A percentile compares a stretch with the other conserved stretches of the same genome.
Evolutionary conservation across 1,140 invertebrate genomes (phyloP).

Genomic region (Brachionus sp.): DNA sequence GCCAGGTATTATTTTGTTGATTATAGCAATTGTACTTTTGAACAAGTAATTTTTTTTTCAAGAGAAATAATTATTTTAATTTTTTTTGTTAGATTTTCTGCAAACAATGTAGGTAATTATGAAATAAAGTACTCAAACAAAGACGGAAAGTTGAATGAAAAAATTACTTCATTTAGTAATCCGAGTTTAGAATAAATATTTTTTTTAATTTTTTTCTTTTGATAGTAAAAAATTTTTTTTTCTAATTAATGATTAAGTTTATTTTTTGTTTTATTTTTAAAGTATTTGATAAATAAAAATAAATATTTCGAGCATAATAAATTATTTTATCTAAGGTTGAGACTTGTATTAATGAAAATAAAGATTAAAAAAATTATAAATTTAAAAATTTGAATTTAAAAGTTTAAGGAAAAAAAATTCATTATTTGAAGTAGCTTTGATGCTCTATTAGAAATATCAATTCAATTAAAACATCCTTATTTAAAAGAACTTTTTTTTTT

Average conservation of each 20-base stretch:
- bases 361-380: too few species aligned
- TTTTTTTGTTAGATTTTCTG: neutral
- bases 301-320: too few species aligned
- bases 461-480: too few species aligned
- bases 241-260: neutral
- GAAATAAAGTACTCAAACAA: conserved; percentile 25
- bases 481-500: too few species aligned
- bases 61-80: neutral
- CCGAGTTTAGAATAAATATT: neutral
- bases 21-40: neutral
- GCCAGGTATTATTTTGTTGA: neutral
- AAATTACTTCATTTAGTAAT: conserved; percentile 26
- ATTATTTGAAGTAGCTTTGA: too few species aligned
- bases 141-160: neutral
- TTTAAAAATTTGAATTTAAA: too few species aligned
- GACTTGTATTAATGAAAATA: too few species aligned
- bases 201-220: neutral
- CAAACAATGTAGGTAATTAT: neutral
- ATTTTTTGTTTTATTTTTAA: neutral
- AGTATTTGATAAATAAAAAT: conserved; percentile 49
- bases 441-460: too few species aligned
- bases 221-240: neutral
- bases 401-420: too few species aligned
- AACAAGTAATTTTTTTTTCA: conserved; percentile 21
- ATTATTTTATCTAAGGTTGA: too few species aligned